These are phyloP conservation scores for Odontocerum albicorne DNA, from an alignment of 2,888 invertebrate species.

Conservation along the genomic window DNA sequence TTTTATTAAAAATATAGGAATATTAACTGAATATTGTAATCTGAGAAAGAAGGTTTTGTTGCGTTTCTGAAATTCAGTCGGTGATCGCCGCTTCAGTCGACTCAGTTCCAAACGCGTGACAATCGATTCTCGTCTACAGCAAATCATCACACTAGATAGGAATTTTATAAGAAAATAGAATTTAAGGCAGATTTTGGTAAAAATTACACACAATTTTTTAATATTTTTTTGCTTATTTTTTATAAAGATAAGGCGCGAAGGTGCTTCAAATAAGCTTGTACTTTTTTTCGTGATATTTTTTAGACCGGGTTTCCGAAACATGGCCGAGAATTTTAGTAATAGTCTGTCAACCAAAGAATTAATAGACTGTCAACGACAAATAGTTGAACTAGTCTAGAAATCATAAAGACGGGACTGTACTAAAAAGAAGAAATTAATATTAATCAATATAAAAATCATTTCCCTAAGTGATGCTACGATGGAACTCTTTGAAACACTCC, in stretches of 20 bases:
- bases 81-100: conserved; percentile 13
- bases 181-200: conserved; percentile 68
- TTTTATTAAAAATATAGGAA: no score
- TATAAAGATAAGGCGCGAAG: conserved; percentile 67
- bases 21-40: no score
- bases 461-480: conserved; percentile 25
- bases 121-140: conserved; percentile 47
- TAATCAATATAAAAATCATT: conserved; percentile 25
- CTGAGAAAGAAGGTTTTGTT: no score
- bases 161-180: conserved; percentile 63
- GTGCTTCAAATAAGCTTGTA: conserved; percentile 74
- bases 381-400: conserved; percentile 13
- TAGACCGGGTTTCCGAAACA: conserved; percentile 59
- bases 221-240: conserved; percentile 43
- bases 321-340: no score
- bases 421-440: no score
- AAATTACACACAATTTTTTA: conserved; percentile 57
- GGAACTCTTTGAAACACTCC: conserved; percentile 35
- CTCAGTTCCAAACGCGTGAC: conserved; percentile 30
- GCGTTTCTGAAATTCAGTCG: no score
- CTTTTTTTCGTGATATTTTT: conserved; percentile 66
- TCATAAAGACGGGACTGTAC: conserved; percentile 6
- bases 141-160: conserved; percentile 45
- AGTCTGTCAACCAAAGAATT: not conserved
- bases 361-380: conserved; percentile 5